These are phyloP conservation scores for Charaxes varanes DNA, from an alignment of 1,140 invertebrate genomes.

Conservation along the genomic window DNA sequence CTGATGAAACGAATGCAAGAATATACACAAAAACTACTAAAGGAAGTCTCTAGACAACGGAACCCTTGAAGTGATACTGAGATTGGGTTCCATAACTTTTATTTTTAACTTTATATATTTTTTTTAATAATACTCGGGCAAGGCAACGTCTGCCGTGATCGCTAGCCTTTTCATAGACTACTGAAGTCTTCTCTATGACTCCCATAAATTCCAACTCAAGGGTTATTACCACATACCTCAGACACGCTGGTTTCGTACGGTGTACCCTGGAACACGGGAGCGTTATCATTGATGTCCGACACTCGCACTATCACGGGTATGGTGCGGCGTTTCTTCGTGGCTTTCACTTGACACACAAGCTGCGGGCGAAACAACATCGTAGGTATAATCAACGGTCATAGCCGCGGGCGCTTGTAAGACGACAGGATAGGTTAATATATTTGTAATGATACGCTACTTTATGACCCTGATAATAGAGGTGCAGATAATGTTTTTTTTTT, in stretches of 20 bases:
- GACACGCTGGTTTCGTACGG: conserved; percentile 89
- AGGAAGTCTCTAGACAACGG: no score
- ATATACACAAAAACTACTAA: no score
- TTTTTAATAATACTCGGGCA: no score
- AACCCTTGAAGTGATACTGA: no score
- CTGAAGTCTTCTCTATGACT: no score
- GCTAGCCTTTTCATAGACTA: no score
- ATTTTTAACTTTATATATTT: no score
- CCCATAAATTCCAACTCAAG: no score
- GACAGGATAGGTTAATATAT: conserved; percentile 15
- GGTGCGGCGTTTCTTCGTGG: conserved; percentile 83
- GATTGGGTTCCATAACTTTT: no score
- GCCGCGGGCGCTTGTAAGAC: conserved; percentile 21
- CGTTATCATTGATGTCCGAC: conserved; percentile 93
- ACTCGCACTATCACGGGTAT: conserved; percentile 92
- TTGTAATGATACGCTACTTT: conserved; percentile 14
- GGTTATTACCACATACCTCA: conserved; percentile 83
- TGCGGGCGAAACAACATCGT: conserved; percentile 60
- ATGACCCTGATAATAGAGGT: conserved; percentile 12
- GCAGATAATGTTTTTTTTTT: conserved; percentile 7
- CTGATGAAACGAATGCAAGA: no score
- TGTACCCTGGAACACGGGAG: conserved; percentile 84
- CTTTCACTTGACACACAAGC: conserved; percentile 86
- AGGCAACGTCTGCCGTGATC: no score
- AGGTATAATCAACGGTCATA: conserved; percentile 25